Base-by-base conservation (phyloP, 2,888 invertebrate genomes). In the Drosophila hamatofila region DNA sequence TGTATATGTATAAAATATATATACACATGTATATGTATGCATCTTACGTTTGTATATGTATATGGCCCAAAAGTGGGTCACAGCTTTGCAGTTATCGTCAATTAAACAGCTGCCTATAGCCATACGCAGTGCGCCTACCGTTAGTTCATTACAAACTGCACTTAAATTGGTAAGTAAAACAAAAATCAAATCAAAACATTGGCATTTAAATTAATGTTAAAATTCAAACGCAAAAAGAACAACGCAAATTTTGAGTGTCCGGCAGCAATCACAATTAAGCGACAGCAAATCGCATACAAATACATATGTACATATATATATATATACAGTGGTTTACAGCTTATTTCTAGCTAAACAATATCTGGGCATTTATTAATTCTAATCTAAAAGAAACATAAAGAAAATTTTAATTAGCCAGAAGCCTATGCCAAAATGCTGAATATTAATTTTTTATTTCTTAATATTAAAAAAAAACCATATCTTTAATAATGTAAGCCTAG, bases 31-130 rank as follows among this genome's bases (percentile, higher is more conserved):
- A 41, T 8, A 25, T 25, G 25, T 4, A 9, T 27, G 27, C 27
- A 27, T 27, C 27, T 27, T 27, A 12, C 9, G 11, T 14, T 18
- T 2, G 1, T 7, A 41, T 39, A 41, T 51, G 46, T 37, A 16
- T 37, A 37, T 62, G 56, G 56, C 41, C 61, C 48, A 65, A 78
- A 81, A 70, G 70, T 81, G 49, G 81, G 76, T 77, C 75, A 78
- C 37, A 57, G 52, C 60, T 21, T 55, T 39, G 51, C 59, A 54
- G 54, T 54, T 72, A 76, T 61, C 21, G 48, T 25, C 35, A 21
- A 33, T 14, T 21, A 54, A 58, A 46, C 41, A 64, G 57, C 68
- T 68, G 46, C 16, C n/a, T 39, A 52, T 39, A 30, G 18, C 8
- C 5, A 6, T 18, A 18, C 27, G 1, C 14, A 41, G 9, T 35